Conservation (phyloP, 1,140 invertebrate genomes). For the Steinernema feltiae region DNA sequence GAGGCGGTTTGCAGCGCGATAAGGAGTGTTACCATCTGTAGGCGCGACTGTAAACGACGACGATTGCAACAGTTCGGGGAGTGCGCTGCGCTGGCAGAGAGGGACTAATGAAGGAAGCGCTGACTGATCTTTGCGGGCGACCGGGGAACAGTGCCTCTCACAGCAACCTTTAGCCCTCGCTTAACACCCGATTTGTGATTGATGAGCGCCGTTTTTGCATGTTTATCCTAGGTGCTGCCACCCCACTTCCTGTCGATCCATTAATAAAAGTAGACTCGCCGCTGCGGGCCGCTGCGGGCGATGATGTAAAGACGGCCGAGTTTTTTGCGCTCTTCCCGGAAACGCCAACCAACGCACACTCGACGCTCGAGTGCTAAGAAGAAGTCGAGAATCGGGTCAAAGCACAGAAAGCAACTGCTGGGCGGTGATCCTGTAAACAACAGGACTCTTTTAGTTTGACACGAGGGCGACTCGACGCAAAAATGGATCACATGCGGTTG, state of each 20-base stretch:
- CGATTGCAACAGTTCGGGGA: neutral
- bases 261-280: neutral
- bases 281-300: no score
- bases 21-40: neutral
- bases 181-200: neutral
- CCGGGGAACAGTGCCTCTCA: neutral
- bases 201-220: neutral
- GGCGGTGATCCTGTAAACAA: neutral
- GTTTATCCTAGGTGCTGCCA: neutral
- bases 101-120: no score
- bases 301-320: neutral
- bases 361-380: neutral
- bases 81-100: no score
- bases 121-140: no score
- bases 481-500: no score
- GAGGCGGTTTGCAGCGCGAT: neutral
- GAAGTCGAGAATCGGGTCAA: neutral
- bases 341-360: constrained; percentile 11
- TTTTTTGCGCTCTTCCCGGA: constrained; percentile 6
- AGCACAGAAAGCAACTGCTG: neutral
- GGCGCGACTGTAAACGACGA: neutral
- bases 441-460: neutral
- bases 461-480: neutral
- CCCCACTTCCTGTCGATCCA: neutral
- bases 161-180: neutral